These are phyloP conservation scores for Tyrannus savana DNA, from an alignment of 2,113 vertebrate genomes.

Conservation along the genomic window DNA sequence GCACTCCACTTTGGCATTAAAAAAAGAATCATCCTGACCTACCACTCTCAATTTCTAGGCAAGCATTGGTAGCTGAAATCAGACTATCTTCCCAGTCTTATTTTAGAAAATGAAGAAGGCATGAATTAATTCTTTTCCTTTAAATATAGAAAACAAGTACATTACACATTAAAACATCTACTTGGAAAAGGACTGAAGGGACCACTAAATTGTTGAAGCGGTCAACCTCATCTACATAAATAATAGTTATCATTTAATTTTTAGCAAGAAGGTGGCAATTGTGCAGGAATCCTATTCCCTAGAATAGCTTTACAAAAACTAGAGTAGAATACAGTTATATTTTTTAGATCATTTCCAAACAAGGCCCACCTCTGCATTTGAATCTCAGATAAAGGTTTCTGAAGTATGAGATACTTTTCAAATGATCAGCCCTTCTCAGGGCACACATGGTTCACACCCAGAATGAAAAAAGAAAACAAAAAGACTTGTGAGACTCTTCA, in stretches of 20 bases:
- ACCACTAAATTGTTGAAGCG: not conserved
- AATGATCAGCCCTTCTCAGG: not conserved
- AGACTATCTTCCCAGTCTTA: not conserved
- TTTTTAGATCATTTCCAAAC: not conserved
- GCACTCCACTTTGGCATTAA: not conserved
- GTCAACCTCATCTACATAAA: not conserved
- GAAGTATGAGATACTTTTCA: not conserved
- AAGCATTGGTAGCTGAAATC: not conserved
- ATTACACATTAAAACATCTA: not conserved
- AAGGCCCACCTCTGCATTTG: not conserved
- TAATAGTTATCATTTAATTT: not conserved
- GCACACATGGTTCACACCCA: not conserved
- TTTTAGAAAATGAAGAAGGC: not conserved
- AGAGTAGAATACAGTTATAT: not conserved
- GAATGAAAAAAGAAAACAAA: not conserved
- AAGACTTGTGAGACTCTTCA: not conserved
- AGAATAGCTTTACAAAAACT: not conserved
- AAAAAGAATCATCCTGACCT: not conserved
- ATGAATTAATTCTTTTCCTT: not conserved
- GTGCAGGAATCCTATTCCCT: not conserved
- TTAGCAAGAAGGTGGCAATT: not conserved
- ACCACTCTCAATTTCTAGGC: not conserved
- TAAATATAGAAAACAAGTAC: not conserved
- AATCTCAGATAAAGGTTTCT: not conserved
- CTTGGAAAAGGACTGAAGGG: not conserved